These are phyloP conservation scores for Cebidichthys violaceus DNA, from an alignment of 2,113 vertebrate species.

Conservation along the genomic window DNA sequence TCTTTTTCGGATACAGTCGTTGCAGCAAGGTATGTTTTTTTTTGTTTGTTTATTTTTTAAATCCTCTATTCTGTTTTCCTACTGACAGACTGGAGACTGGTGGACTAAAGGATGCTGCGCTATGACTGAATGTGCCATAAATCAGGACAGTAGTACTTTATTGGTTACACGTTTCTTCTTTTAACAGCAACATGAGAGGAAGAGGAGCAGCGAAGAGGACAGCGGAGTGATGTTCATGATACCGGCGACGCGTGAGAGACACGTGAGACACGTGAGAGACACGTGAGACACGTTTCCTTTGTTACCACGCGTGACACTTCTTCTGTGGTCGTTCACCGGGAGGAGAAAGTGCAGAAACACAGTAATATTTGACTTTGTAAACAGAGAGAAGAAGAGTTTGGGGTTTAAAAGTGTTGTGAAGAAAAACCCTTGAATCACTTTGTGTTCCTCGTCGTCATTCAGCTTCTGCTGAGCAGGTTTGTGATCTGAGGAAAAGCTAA, in stretches of 20 bases:
- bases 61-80: slow-evolving; percentile 77
- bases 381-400: neutral
- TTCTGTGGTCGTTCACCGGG: neutral
- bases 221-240: slow-evolving; percentile 57
- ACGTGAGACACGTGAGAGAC: neutral
- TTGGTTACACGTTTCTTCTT: slow-evolving; percentile 66
- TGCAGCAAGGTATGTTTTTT: slow-evolving; percentile 72
- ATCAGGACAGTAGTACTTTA: slow-evolving; percentile 54
- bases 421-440: neutral
- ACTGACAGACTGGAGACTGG: slow-evolving; percentile 65
- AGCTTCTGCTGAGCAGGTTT: too few species aligned
- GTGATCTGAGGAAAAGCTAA: neutral
- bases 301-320: neutral
- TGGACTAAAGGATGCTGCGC: slow-evolving; percentile 70
- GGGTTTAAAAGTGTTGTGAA: too few species aligned
- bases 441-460: neutral
- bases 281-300: too few species aligned
- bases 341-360: too few species aligned
- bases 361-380: too few species aligned
- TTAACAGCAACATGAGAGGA: slow-evolving; percentile 60
- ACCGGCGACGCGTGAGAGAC: neutral
- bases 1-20: slow-evolving; percentile 73
- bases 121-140: slow-evolving; percentile 62
- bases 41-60: slow-evolving; percentile 25
- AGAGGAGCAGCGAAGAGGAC: slow-evolving; percentile 23